phyloP scores from a whole-genome alignment of 2,797 vertebrate species.

The Mionectes olivaceus region DNA sequence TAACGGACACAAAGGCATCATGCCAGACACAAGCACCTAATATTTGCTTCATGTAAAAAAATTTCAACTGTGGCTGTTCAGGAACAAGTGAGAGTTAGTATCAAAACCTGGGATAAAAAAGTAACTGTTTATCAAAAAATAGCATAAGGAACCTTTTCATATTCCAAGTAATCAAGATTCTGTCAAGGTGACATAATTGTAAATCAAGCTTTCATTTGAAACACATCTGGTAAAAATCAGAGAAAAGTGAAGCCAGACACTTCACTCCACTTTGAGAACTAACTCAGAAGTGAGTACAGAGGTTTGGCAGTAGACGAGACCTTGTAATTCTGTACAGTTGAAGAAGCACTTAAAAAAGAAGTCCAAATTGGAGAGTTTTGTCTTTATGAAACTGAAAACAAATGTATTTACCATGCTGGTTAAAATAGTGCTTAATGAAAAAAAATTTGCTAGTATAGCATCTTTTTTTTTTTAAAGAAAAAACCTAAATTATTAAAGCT shows the following conservation, averaged over 20 bases:
- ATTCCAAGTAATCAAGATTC: slow-evolving; percentile 25
- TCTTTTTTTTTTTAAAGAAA: rapidly evolving
- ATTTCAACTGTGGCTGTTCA: background rate
- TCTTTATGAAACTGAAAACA: background rate
- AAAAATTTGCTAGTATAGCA: background rate
- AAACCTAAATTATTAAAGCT: background rate
- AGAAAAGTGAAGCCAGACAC: background rate
- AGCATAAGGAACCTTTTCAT: background rate
- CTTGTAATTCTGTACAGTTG: background rate
- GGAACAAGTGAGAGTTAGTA: background rate
- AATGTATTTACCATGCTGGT: background rate
- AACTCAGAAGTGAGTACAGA: background rate
- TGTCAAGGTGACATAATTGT: slow-evolving; percentile 20
- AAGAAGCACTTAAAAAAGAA: background rate
- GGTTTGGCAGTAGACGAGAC: background rate
- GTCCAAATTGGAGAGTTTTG: background rate
- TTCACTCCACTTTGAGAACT: background rate
- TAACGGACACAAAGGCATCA: background rate
- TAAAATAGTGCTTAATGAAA: background rate
- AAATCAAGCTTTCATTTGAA: slow-evolving; percentile 27
- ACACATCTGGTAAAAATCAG: slow-evolving; percentile 26
- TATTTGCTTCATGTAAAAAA: background rate
- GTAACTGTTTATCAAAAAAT: background rate
- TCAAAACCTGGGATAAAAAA: background rate
- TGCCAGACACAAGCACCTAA: background rate